Evolutionary conservation across 2,113 vertebrate genomes (phyloP).

Genomic region (Lamprologus speciosus): DNA sequence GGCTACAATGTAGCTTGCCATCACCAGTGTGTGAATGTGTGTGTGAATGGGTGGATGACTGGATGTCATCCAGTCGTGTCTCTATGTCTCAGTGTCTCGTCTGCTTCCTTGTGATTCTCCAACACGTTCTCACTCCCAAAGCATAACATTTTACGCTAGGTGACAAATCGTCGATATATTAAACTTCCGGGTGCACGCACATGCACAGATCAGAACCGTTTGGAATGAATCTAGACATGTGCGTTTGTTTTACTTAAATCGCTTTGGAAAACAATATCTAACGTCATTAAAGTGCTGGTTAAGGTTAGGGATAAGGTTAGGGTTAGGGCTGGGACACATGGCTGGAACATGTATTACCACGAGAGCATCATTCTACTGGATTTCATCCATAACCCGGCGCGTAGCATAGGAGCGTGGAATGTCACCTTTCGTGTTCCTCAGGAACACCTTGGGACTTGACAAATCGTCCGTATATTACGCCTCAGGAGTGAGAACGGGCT

Average conservation of each 20-base stretch:
- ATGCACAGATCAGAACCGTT: neutral
- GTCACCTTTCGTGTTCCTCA: neutral
- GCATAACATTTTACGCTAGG: neutral
- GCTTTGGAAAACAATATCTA: neutral
- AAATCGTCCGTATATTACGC: neutral
- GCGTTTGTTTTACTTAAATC: neutral
- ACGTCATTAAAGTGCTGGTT: neutral
- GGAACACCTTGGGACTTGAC: neutral
- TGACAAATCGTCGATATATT: neutral
- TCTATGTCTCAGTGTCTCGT: neutral
- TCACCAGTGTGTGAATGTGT: fast-evolving
- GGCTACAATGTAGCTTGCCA: neutral
- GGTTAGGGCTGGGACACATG: neutral
- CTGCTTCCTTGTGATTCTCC: neutral
- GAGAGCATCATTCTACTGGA: neutral
- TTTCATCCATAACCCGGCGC: neutral
- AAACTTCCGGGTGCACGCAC: neutral
- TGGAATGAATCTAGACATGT: neutral
- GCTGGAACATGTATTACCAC: neutral
- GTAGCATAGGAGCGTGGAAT: neutral
- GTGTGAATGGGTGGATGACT: neutral
- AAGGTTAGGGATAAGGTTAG: neutral
- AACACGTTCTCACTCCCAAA: neutral
- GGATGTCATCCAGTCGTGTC: neutral
- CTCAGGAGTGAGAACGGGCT: neutral